These are phyloP conservation scores for Pharmacophagus antenor DNA, from an alignment of 2,888 invertebrate genomes.

Conservation along the genomic window DNA sequence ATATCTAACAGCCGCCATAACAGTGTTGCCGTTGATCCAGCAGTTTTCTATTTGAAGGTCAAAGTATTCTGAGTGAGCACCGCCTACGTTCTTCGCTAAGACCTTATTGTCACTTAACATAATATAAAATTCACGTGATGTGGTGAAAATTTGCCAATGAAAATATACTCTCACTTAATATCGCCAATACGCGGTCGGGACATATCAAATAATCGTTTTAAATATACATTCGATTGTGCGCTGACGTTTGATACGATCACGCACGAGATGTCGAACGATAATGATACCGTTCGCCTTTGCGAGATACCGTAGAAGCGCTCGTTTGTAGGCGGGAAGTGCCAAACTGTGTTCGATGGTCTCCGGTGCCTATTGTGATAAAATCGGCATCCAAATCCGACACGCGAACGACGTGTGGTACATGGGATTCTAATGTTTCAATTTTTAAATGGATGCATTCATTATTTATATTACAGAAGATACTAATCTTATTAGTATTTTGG, in stretches of 20 bases:
- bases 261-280: slow-evolving; percentile 1
- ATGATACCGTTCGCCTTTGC: not conserved
- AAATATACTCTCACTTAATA: not conserved
- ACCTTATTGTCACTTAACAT: too few species aligned
- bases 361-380: slow-evolving; percentile 14
- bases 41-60: too few species aligned
- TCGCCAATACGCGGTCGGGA: not conserved
- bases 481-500: not conserved
- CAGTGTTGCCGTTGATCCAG: too few species aligned
- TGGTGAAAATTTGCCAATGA: too few species aligned
- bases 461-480: too few species aligned
- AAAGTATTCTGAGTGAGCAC: too few species aligned
- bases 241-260: not conserved
- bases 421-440: not conserved
- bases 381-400: not conserved
- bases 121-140: too few species aligned
- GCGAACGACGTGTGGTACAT: not conserved
- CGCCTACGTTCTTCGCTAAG: too few species aligned
- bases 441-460: too few species aligned
- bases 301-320: not conserved
- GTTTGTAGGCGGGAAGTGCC: slow-evolving; percentile 1
- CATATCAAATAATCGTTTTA: not conserved
- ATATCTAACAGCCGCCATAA: too few species aligned
- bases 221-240: not conserved
- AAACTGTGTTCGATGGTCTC: slow-evolving; percentile 4